Percentiles rank a stretch among this genome's conserved stretches.
Evolutionary conservation across 2,888 invertebrate species (phyloP).

Genomic region (Microplitis manilae): DNA sequence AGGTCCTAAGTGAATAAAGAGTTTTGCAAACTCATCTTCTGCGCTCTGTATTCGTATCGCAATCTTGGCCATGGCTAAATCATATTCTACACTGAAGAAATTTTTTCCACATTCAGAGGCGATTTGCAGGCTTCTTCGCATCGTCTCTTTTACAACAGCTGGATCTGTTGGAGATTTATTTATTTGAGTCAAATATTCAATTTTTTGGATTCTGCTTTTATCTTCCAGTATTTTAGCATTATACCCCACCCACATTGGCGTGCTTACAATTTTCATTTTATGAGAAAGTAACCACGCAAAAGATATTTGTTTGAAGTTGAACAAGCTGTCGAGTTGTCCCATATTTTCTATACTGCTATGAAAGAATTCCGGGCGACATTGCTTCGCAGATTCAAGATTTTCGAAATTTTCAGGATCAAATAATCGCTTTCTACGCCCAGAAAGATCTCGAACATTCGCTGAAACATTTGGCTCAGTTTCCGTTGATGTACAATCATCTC

Average conservation of each 20-base stretch:
- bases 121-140: not conserved
- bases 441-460: too few relatives aligned
- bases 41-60: conserved; percentile 24
- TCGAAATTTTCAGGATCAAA: too few relatives aligned
- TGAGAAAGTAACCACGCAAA: not conserved
- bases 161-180: conserved; percentile 18
- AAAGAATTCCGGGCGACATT: not conserved
- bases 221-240: not conserved
- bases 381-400: too few relatives aligned
- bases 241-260: not conserved
- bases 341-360: conserved; percentile 3
- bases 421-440: too few relatives aligned
- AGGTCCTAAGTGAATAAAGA: conserved; percentile 64
- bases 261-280: not conserved
- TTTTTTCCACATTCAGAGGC: conserved; percentile 6
- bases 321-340: not conserved
- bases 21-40: conserved; percentile 57
- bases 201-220: conserved; percentile 9
- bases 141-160: conserved; percentile 19
- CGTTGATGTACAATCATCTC: conserved; percentile 22
- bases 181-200: conserved; percentile 27
- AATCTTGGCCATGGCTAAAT: conserved; percentile 26
- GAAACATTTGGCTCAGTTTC: too few relatives aligned
- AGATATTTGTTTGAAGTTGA: not conserved
- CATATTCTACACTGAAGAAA: conserved; percentile 13